Evolutionary conservation across 2,888 invertebrate genomes (phyloP).

Genomic region (Nineta flava): DNA sequence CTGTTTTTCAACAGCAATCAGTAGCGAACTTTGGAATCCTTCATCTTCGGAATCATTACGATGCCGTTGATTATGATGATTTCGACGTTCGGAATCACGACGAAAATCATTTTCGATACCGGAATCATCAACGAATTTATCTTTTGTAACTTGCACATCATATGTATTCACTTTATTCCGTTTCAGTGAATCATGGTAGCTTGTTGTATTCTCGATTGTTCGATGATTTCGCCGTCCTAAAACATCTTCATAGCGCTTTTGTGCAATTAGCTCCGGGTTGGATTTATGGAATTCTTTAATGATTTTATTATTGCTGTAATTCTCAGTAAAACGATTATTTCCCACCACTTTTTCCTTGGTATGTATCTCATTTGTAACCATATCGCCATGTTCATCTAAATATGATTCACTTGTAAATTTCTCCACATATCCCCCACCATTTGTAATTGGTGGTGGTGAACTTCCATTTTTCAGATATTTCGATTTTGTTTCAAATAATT

Average conservation of each 20-base stretch:
- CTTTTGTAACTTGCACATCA: constrained; percentile 38
- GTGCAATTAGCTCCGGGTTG: constrained; percentile 38
- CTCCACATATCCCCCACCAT: constrained; percentile 35
- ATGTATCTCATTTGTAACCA: constrained; percentile 27
- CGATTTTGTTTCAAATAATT: constrained; percentile 27
- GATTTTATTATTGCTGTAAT: constrained; percentile 15
- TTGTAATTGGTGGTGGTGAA: constrained; percentile 28
- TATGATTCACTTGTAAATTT: constrained; percentile 35
- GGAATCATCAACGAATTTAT: constrained; percentile 49
- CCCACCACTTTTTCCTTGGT: constrained; percentile 27
- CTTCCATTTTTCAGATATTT: constrained; percentile 36
- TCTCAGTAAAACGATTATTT: constrained; percentile 5
- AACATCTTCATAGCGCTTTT: constrained; percentile 5
- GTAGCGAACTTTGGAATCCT: constrained; percentile 47
- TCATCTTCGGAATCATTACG: constrained; percentile 53
- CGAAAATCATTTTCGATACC: constrained; percentile 70
- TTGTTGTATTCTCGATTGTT: constrained; percentile 11
- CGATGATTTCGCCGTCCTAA: constrained; percentile 4
- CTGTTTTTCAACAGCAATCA: constrained; percentile 56
- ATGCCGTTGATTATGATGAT: constrained; percentile 21
- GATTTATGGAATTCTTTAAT: constrained; percentile 38
- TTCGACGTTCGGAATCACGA: constrained; percentile 41
- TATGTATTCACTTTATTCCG: constrained; percentile 31
- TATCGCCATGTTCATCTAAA: constrained; percentile 31
- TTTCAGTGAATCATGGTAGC: constrained; percentile 43